These are phyloP conservation scores for Origma solitaria DNA, from an alignment of 2,113 vertebrate genomes.

Conservation along the genomic window DNA sequence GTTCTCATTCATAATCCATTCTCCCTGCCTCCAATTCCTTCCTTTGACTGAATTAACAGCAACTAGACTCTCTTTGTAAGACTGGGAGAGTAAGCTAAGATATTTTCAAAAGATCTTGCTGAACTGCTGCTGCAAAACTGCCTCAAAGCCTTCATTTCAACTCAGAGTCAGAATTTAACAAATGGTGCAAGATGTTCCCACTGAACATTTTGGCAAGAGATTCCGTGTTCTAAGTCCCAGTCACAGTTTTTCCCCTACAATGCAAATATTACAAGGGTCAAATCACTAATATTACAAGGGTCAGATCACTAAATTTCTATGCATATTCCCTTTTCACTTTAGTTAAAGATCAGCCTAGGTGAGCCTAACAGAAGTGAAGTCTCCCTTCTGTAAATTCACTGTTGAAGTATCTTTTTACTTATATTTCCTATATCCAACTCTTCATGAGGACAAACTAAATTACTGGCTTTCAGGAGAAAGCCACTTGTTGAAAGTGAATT, in stretches of 20 bases:
- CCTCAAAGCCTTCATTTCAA: neutral
- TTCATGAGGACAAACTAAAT: neutral
- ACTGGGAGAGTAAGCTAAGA: neutral
- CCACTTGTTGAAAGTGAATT: neutral
- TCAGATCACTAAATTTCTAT: neutral
- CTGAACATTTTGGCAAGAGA: neutral
- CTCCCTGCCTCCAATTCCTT: neutral
- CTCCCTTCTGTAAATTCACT: neutral
- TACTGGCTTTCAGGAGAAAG: neutral
- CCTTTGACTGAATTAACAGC: neutral
- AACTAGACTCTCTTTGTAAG: neutral
- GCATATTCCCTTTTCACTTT: neutral
- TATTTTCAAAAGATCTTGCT: neutral
- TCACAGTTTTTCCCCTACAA: neutral
- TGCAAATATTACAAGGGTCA: neutral
- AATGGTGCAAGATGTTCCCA: neutral
- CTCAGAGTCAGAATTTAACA: neutral
- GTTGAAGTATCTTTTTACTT: neutral
- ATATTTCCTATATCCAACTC: neutral
- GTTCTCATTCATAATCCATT: neutral
- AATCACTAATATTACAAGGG: neutral
- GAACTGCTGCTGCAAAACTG: neutral
- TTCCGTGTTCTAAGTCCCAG: neutral
- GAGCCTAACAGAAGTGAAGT: neutral
- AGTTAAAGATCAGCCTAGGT: neutral